These are phyloP conservation scores for Dorcus parallelipipedus DNA, from an alignment of 2,888 invertebrate species.

Conservation along the genomic window DNA sequence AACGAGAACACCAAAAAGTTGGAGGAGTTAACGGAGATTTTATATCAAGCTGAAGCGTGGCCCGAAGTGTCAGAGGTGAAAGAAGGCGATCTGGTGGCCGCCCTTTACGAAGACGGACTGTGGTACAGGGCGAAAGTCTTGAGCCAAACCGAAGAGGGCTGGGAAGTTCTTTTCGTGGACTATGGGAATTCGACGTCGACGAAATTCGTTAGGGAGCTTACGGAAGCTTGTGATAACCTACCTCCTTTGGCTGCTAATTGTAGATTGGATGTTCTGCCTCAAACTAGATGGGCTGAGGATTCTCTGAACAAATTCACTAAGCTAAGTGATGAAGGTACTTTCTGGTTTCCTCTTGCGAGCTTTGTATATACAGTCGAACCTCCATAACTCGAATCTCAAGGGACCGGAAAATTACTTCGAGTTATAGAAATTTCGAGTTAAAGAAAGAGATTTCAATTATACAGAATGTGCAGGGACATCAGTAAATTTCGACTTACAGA, in stretches of 20 bases:
- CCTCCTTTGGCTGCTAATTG: slow-evolving; percentile 58
- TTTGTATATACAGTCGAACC: too few relatives aligned
- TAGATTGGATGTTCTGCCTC: slow-evolving; percentile 48
- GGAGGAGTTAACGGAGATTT: slow-evolving; percentile 56
- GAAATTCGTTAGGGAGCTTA: slow-evolving; percentile 53
- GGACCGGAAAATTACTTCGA: too few relatives aligned
- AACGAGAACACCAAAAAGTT: slow-evolving; percentile 54
- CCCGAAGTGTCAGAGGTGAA: slow-evolving; percentile 26
- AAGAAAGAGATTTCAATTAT: too few relatives aligned
- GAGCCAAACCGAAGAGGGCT: slow-evolving; percentile 51
- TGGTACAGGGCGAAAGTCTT: slow-evolving; percentile 61
- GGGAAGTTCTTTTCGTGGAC: slow-evolving; percentile 59
- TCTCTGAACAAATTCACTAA: slow-evolving; percentile 42
- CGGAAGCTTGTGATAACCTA: slow-evolving; percentile 51
- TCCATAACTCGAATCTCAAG: too few relatives aligned
- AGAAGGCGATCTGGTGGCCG: slow-evolving; percentile 51
- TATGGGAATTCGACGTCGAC: slow-evolving; percentile 59
- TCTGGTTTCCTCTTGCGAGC: too few relatives aligned
- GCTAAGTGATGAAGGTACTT: slow-evolving; percentile 41
- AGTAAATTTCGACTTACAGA: too few relatives aligned
- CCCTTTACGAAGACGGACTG: slow-evolving; percentile 55
- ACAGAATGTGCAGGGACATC: too few relatives aligned
- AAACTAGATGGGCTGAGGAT: slow-evolving; percentile 46
- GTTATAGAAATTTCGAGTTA: too few relatives aligned
- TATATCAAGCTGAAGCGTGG: slow-evolving; percentile 51